These are phyloP conservation scores for Apostichopus parvimensis DNA, from an alignment of 35 echinoderm and acorn worm genomes.

Conservation along the genomic window DNA sequence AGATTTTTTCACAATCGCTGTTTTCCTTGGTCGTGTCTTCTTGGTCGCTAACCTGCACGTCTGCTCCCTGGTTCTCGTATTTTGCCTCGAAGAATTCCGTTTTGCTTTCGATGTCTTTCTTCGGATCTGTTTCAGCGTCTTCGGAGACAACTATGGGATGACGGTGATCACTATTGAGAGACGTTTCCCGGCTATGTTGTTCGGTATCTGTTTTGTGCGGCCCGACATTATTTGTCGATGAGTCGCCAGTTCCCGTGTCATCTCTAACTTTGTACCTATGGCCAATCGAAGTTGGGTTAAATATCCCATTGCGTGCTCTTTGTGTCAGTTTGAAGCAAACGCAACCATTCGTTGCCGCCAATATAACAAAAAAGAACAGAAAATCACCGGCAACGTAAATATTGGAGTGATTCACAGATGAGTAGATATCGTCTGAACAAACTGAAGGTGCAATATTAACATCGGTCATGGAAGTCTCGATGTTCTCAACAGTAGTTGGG, in stretches of 20 bases:
- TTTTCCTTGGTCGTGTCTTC: background rate
- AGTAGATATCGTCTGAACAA: background rate
- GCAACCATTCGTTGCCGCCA: background rate
- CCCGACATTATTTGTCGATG: background rate
- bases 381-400: background rate
- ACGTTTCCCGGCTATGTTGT: background rate
- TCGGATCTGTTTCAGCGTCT: background rate
- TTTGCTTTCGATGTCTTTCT: background rate
- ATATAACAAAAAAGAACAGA: background rate
- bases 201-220: background rate
- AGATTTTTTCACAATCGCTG: background rate
- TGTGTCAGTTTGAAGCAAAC: background rate
- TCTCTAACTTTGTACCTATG: background rate
- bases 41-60: background rate
- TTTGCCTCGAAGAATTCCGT: background rate
- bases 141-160: background rate
- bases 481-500: background rate
- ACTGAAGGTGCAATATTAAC: background rate
- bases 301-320: background rate
- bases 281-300: background rate
- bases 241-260: background rate
- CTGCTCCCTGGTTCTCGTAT: background rate
- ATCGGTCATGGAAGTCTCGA: background rate
- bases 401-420: background rate
- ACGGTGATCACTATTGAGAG: background rate